Evolutionary conservation across 2,888 invertebrate genomes (phyloP).

Genomic region (Meloe dianella): DNA sequence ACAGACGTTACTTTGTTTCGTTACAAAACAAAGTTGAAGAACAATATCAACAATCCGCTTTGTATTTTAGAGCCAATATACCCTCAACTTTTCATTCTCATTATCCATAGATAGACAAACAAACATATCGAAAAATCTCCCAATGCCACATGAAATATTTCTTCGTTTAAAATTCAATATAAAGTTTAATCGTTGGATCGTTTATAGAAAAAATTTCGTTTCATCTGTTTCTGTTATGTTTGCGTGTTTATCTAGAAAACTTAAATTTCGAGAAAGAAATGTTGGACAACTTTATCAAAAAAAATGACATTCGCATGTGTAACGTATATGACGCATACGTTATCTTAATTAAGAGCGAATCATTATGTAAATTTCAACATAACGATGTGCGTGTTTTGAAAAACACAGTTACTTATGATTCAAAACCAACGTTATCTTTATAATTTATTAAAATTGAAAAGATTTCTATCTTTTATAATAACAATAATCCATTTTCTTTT

Average conservation of each 20-base stretch:
- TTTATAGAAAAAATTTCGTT: conserved; percentile 14
- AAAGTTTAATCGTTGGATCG: neutral
- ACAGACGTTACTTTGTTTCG: conserved; percentile 23
- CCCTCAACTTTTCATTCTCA: neutral
- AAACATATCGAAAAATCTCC: neutral
- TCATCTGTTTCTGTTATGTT: conserved; percentile 6
- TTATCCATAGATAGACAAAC: neutral
- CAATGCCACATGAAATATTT: neutral
- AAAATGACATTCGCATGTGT: conserved; percentile 51
- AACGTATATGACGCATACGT: conserved; percentile 39
- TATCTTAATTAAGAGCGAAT: conserved; percentile 53
- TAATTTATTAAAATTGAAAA: conserved; percentile 44
- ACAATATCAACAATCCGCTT: neutral
- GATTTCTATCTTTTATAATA: conserved; percentile 34
- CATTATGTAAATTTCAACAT: conserved; percentile 51
- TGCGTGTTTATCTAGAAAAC: conserved; percentile 21
- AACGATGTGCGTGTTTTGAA: conserved; percentile 44
- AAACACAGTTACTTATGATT: conserved; percentile 43
- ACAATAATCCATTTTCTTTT: conserved; percentile 34
- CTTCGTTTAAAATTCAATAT: neutral
- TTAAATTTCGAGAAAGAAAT: conserved; percentile 31
- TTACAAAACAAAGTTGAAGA: conserved; percentile 9
- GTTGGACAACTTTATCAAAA: conserved; percentile 53
- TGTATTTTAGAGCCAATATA: neutral
- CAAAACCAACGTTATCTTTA: conserved; percentile 47